Evolutionary conservation across 2,797 vertebrate species (phyloP), one percentile per base, ranked within the genome.

Genomic region (Poeciliopsis turneri): DNA sequence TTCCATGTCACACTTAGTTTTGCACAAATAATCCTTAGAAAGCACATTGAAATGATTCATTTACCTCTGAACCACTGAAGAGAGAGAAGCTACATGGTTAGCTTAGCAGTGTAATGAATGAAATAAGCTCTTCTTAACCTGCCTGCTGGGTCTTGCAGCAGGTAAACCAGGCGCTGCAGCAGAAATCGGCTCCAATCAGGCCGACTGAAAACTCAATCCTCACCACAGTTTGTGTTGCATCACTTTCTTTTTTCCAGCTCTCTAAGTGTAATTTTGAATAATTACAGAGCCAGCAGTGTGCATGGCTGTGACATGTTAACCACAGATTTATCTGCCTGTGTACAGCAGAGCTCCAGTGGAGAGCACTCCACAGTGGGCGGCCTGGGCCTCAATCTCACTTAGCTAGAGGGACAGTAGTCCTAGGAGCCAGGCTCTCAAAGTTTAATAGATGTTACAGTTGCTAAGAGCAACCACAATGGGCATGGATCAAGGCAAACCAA

Each of bases 321-420:
- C 93, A 94, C 92, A 93, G 85, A 94, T 93, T 93, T 93, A 91
- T 91, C 89, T 92, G 88, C 80, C 87, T 77, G 91, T 93, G 83
- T 90, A 92, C 86, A 95, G 89, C 81, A 92, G 85, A 88, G 88
- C 90, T 93, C 90, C 87, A 86, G 82, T 88, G 85, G 90, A 91
- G 90, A 93, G 86, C 84, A 87, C 88, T 86, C 80, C 30, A 78
- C 92, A 84, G 86, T 86, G 89, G 90, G 82, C 75, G 89, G 85
- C 90, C 90, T 66, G 75, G 89, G 90, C 94, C 94, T 95, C 94
- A 90, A 89, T 95, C 94, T 92, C 87, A 87, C 90, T 96, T 94
- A 93, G 88, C 86, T 69, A 88, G 87, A 90, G 88, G 86, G 90
- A 89, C 90, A 89, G 88, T 81, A 88, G 87, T 88, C 90, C 91